Evolutionary conservation across 2,888 invertebrate genomes (phyloP).

Genomic region (Eristalis arbustorum): DNA sequence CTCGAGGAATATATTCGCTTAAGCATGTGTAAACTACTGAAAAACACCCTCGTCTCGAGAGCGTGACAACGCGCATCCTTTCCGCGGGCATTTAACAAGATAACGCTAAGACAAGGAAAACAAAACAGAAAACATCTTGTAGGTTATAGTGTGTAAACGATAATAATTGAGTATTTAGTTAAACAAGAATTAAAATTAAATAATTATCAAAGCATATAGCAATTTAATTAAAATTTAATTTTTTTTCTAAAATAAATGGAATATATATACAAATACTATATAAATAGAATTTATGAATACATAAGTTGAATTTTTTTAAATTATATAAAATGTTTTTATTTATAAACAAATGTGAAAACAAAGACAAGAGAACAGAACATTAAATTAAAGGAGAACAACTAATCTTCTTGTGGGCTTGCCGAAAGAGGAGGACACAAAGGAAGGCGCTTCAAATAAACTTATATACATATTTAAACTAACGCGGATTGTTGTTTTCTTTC

Average conservation of each 20-base stretch:
- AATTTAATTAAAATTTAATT: slow-evolving; percentile 11
- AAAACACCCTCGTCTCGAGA: not conserved
- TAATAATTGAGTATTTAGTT: slow-evolving; percentile 50
- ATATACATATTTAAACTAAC: slow-evolving; percentile 37
- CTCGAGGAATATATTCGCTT: not conserved
- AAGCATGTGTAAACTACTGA: not conserved
- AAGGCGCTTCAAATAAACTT: slow-evolving; percentile 62
- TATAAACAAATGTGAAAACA: slow-evolving; percentile 11
- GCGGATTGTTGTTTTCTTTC: slow-evolving; percentile 2
- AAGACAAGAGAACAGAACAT: not conserved
- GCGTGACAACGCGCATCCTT: not conserved
- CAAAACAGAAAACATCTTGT: not conserved
- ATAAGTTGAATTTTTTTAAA: slow-evolving; percentile 45
- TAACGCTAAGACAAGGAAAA: not conserved
- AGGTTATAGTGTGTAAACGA: slow-evolving; percentile 42
- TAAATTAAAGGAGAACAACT: not conserved
- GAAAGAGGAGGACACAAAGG: slow-evolving; percentile 11
- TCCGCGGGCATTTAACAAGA: not conserved
- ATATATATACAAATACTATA: slow-evolving; percentile 4
- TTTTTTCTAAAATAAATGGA: slow-evolving; percentile 28
- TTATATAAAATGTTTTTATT: slow-evolving; percentile 44
- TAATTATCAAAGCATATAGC: slow-evolving; percentile 14
- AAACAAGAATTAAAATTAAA: slow-evolving; percentile 36
- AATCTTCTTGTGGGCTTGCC: slow-evolving; percentile 26
- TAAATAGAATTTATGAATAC: not conserved